phyloP scores from a whole-genome alignment of 2,888 invertebrate species.

The Sepiola atlantica region DNA sequence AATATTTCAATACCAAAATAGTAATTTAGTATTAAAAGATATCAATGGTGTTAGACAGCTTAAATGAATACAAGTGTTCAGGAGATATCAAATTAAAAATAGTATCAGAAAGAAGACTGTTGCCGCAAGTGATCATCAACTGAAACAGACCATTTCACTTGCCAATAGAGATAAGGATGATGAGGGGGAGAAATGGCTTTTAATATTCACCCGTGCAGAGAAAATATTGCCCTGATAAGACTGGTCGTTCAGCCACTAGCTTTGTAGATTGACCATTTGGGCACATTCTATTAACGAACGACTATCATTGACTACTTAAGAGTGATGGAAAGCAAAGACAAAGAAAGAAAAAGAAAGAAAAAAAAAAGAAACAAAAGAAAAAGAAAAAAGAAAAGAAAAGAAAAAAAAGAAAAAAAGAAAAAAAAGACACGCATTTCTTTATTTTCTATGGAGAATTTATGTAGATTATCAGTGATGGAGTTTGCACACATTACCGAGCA shows the following conservation, averaged over 20 bases:
- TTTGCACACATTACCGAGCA: neutral
- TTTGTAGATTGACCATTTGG: neutral
- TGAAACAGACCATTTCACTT: neutral
- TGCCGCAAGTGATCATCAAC: neutral
- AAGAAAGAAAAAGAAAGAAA: too few species aligned
- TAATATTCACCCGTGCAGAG: neutral
- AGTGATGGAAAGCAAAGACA: neutral
- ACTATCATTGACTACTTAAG: neutral
- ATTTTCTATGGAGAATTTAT: neutral
- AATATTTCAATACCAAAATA: too few species aligned
- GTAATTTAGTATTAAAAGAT: too few species aligned
- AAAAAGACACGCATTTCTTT: neutral
- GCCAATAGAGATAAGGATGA: slow-evolving; percentile 20
- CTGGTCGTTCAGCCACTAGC: neutral
- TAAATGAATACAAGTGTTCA: too few species aligned
- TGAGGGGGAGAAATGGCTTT: neutral
- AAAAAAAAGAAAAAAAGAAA: too few species aligned
- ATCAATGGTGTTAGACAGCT: too few species aligned
- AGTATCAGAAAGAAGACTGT: neutral
- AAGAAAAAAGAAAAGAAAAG: too few species aligned
- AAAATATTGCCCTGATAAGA: neutral
- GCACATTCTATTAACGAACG: neutral
- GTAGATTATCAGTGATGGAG: neutral
- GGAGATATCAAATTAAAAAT: too few species aligned
- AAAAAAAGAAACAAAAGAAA: too few species aligned